Evolutionary conservation across 2,888 invertebrate species (phyloP).

Genomic region (Drosophila prolongata): DNA sequence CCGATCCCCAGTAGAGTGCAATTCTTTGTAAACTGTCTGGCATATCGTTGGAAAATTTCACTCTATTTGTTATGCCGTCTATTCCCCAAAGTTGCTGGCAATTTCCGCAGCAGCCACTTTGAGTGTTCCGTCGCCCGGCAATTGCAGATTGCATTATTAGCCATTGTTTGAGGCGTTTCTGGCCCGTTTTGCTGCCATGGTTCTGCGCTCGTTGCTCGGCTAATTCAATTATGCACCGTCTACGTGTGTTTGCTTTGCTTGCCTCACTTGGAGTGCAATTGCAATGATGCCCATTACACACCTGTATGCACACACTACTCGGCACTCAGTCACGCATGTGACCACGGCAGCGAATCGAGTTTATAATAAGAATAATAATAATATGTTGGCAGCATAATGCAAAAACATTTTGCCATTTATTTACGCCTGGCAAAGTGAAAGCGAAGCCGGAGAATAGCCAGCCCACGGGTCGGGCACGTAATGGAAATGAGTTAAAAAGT

Average conservation of each 20-base stretch:
- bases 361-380: slow-evolving; percentile 48
- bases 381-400: slow-evolving; percentile 43
- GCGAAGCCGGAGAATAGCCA: slow-evolving; percentile 1
- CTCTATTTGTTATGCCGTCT: neutral
- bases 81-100: slow-evolving; percentile 17
- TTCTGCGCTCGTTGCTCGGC: slow-evolving; percentile 58
- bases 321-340: slow-evolving; percentile 58
- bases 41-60: neutral
- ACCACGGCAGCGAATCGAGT: slow-evolving; percentile 20
- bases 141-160: slow-evolving; percentile 41
- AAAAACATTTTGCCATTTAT: slow-evolving; percentile 57
- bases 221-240: slow-evolving; percentile 68
- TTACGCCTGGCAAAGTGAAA: slow-evolving; percentile 16
- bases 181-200: slow-evolving; percentile 36
- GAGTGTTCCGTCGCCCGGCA: neutral
- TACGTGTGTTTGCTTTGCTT: slow-evolving; percentile 20
- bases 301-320: slow-evolving; percentile 54
- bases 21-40: neutral
- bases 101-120: slow-evolving; percentile 10
- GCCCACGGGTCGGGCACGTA: slow-evolving; percentile 44
- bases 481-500: slow-evolving; percentile 62
- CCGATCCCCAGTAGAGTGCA: neutral
- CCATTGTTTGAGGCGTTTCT: slow-evolving; percentile 29
- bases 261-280: slow-evolving; percentile 40
- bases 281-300: slow-evolving; percentile 58